These are phyloP conservation scores for Uloborus plumipes DNA, from an alignment of 2,888 invertebrate genomes.

Conservation along the genomic window DNA sequence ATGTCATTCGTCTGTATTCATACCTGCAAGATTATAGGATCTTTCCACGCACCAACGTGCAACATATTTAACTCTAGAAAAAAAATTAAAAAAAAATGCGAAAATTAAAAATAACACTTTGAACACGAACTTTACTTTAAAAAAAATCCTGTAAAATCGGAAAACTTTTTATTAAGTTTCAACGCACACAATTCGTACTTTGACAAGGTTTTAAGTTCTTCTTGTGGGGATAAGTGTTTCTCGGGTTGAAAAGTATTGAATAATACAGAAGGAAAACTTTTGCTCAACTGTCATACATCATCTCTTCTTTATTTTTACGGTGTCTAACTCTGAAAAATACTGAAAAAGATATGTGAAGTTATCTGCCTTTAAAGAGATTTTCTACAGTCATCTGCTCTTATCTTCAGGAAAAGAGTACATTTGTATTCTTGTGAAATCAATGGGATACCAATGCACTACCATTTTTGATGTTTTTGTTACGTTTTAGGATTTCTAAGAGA, in stretches of 20 bases:
- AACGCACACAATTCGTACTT: not conserved
- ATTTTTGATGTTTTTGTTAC: not conserved
- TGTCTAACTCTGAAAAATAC: conserved; percentile 53
- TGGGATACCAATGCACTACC: conserved; percentile 45
- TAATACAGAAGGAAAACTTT: conserved; percentile 54
- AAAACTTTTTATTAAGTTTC: no score
- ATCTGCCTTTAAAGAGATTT: conserved; percentile 26
- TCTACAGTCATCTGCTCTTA: conserved; percentile 22
- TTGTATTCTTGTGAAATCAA: conserved; percentile 51
- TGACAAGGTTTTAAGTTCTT: not conserved
- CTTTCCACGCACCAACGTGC: no score
- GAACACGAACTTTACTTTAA: no score
- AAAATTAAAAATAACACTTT: no score
- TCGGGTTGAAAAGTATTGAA: conserved; percentile 41
- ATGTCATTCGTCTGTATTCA: no score
- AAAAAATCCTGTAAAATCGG: no score
- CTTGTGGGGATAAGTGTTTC: conserved; percentile 27
- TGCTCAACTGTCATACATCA: conserved; percentile 49
- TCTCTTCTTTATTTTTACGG: conserved; percentile 51
- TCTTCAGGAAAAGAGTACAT: conserved; percentile 43
- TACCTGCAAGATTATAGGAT: no score
- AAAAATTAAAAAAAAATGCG: no score
- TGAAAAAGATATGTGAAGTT: conserved; percentile 28
- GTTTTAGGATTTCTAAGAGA: no score
- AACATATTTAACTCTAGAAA: no score